phyloP scores from a whole-genome alignment of 2,888 invertebrate genomes.

The Drosophila buzzatii region DNA sequence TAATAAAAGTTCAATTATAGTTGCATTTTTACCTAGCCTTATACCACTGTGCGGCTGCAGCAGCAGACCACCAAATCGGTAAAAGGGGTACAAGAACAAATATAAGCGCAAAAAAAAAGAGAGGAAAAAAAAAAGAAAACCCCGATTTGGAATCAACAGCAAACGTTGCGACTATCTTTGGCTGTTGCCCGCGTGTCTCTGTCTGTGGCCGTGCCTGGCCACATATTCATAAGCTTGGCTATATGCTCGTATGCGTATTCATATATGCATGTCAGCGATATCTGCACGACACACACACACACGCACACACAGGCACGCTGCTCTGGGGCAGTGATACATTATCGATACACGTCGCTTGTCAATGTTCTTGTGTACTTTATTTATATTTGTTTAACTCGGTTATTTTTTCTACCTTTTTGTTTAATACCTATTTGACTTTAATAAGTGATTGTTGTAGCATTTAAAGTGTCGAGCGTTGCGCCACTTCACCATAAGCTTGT shows the following conservation, averaged over 20 bases:
- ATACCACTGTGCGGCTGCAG: constrained; percentile 41
- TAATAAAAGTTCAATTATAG: not conserved
- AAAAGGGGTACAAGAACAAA: constrained; percentile 57
- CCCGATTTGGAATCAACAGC: constrained; percentile 59
- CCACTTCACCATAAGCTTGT: constrained; percentile 43
- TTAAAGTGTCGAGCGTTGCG: constrained; percentile 75
- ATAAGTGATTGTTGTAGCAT: constrained; percentile 82
- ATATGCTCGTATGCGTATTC: constrained; percentile 36
- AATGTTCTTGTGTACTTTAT: constrained; percentile 69
- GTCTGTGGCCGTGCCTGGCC: constrained; percentile 16
- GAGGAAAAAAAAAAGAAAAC: constrained; percentile 36
- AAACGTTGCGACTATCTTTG: constrained; percentile 45
- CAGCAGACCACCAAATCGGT: constrained; percentile 38
- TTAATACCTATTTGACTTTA: constrained; percentile 83
- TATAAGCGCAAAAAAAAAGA: constrained; percentile 45
- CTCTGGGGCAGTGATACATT: constrained; percentile 40
- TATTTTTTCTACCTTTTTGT: constrained; percentile 67
- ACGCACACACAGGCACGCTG: constrained; percentile 11
- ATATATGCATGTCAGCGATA: constrained; percentile 59
- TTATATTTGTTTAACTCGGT: constrained; percentile 72
- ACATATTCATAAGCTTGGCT: constrained; percentile 38
- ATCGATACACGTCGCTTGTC: constrained; percentile 56
- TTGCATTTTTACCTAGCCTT: not conserved
- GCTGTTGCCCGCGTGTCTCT: constrained; percentile 40
- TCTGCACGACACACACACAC: constrained; percentile 53